A percentile compares a stretch with the other conserved stretches of the same genome.
Evolutionary conservation across 2,797 vertebrate genomes (phyloP).

Genomic region (Glyptemys insculpta): DNA sequence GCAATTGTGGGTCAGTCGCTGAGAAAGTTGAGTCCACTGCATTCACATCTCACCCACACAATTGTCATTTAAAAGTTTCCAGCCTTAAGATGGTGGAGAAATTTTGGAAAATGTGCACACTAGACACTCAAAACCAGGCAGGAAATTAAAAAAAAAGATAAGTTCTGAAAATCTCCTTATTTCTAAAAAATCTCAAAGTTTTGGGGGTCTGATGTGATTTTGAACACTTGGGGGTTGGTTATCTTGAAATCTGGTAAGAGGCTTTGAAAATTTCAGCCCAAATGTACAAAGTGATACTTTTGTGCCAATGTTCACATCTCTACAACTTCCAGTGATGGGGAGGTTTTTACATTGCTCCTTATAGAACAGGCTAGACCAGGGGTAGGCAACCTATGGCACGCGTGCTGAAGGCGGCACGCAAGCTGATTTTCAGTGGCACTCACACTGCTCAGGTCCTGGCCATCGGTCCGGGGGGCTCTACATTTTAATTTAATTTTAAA

Average conservation of each 20-base stretch:
- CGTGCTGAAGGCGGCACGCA: too few species aligned
- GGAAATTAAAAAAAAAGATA: background rate
- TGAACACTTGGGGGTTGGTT: background rate
- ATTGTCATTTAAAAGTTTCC: background rate
- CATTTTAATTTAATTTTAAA: too few species aligned
- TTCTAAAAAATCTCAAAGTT: background rate
- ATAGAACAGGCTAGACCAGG: background rate
- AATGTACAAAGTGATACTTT: background rate
- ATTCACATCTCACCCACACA: background rate
- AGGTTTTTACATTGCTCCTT: background rate
- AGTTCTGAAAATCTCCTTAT: background rate
- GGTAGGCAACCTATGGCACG: too few species aligned
- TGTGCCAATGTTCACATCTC: background rate
- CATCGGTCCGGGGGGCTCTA: too few species aligned
- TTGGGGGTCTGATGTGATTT: background rate
- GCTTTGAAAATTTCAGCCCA: background rate
- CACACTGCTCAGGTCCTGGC: too few species aligned
- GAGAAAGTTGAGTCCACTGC: background rate
- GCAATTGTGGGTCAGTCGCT: background rate
- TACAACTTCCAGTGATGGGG: background rate
- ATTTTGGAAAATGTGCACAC: background rate
- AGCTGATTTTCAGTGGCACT: too few species aligned
- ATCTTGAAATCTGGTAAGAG: background rate
- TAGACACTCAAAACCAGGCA: background rate
- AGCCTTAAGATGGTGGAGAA: background rate